A percentile compares a stretch with the other conserved stretches of the same genome.
phyloP scores from a whole-genome alignment of 2,113 vertebrate species.

The Neodon shergylaensis region DNA sequence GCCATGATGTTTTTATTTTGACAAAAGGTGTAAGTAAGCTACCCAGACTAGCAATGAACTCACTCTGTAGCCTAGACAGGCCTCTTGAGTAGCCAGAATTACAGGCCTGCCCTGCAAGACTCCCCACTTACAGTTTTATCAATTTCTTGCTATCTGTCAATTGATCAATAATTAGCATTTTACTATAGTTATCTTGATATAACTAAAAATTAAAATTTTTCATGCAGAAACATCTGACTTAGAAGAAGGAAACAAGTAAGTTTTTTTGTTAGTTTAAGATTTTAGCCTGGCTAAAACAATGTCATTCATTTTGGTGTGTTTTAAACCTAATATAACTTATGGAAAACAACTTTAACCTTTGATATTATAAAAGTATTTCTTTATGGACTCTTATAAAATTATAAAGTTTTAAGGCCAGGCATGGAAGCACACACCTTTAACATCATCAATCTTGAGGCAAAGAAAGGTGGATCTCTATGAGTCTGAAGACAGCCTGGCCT shows the following conservation, averaged over 20 bases:
- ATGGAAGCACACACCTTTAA: background rate
- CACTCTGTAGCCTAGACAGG: background rate
- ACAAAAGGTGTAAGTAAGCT: background rate
- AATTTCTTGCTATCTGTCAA: background rate
- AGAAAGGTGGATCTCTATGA: background rate
- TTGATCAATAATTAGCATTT: background rate
- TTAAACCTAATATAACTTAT: conserved; percentile 1
- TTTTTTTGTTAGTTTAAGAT: background rate
- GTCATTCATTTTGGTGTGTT: background rate
- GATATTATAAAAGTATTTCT: conserved; percentile 37
- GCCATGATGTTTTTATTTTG: background rate
- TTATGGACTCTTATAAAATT: background rate
- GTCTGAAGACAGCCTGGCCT: background rate
- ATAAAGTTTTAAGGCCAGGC: background rate
- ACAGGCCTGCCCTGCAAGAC: background rate
- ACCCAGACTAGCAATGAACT: background rate
- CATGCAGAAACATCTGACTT: background rate
- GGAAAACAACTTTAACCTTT: background rate
- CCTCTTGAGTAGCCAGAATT: background rate
- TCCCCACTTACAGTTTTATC: background rate
- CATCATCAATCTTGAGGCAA: background rate
- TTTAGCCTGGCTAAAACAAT: background rate
- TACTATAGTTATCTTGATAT: background rate
- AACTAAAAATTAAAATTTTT: background rate
- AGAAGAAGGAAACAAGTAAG: background rate